Evolutionary conservation across 2,888 invertebrate genomes (phyloP), one percentile per base, ranked within the genome.

Genomic region (Dicranocentrus wangi): DNA sequence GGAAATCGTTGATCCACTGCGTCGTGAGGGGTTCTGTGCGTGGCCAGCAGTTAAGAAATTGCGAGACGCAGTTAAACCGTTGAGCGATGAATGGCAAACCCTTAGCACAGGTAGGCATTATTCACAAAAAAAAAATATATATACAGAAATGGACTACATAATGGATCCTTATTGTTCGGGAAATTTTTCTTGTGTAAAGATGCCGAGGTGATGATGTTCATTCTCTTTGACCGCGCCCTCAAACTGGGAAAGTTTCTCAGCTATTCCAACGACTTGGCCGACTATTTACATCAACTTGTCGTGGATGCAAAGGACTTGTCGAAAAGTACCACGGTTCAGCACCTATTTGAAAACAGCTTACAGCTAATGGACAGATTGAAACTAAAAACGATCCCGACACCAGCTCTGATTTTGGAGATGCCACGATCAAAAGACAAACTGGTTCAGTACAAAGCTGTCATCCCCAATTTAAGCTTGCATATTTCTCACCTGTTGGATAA

Each of bases 201-300:
- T 63, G 85, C 83, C 1, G 85, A 85, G 47, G 76, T 81, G 8
- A 81, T 85, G 78, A 71, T 82, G 66, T 83, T 82, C 65, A 78
- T 85, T 28, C 63, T 85, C 0, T 81, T 82, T 27, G 83, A 83
- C 43, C 71, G 80, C 0, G 81, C 83, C 1, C 55, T 85, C 42
- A 81, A 82, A 28, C 61, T 83, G 8, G 65, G 73, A 65, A 81
- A 85, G 58, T 85, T 85, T 39, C 80, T 85, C 2, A 76, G 63
- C 23, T 85, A 85, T 61, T 82, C 83, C 1, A 81, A 72, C 21
- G 81, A 65, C 5, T 65, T 78, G 71, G 71, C 78, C 3, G 85
- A 85, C 32, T 85, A 66, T 60, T 23, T 83, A 1, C 85, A 85
- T 69, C 83, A 83, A 66, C 61, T 85, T 1, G 75, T 83, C 5